Evolutionary conservation across 2,113 vertebrate species (phyloP).

Genomic region (Gavialis gangeticus): DNA sequence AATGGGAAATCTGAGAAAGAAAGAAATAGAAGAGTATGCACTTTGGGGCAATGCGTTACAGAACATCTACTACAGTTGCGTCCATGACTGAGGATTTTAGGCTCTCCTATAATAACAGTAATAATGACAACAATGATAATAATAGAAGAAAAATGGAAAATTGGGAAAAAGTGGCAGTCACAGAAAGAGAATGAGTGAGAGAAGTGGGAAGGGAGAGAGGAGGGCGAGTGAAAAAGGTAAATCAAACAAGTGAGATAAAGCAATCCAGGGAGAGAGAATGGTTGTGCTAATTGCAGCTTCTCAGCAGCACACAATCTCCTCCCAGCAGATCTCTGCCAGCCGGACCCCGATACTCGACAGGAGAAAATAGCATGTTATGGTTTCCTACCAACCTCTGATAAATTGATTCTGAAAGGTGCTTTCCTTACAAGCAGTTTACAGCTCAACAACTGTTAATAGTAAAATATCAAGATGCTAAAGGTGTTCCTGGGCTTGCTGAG

Average conservation of each 20-base stretch:
- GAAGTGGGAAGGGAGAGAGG: not conserved
- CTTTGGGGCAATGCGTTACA: not conserved
- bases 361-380: not conserved
- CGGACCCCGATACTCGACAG: not conserved
- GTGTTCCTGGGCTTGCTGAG: not conserved
- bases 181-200: accelerated
- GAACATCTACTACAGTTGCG: not conserved
- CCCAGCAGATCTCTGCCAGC: not conserved
- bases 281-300: not conserved
- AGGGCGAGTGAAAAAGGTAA: not conserved
- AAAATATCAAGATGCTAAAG: not conserved
- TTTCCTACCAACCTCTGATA: conserved; percentile 4
- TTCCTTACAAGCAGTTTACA: not conserved
- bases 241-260: not conserved
- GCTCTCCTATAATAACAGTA: not conserved
- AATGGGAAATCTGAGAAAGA: not conserved
- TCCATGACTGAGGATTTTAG: not conserved
- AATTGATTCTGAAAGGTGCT: not conserved
- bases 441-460: not conserved
- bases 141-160: not conserved
- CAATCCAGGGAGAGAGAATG: not conserved
- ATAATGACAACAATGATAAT: not conserved
- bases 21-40: not conserved
- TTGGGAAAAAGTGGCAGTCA: not conserved
- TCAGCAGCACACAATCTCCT: not conserved